Evolutionary conservation across 1,140 invertebrate genomes (phyloP).

Genomic region (Brachionus asplanchnoidis): DNA sequence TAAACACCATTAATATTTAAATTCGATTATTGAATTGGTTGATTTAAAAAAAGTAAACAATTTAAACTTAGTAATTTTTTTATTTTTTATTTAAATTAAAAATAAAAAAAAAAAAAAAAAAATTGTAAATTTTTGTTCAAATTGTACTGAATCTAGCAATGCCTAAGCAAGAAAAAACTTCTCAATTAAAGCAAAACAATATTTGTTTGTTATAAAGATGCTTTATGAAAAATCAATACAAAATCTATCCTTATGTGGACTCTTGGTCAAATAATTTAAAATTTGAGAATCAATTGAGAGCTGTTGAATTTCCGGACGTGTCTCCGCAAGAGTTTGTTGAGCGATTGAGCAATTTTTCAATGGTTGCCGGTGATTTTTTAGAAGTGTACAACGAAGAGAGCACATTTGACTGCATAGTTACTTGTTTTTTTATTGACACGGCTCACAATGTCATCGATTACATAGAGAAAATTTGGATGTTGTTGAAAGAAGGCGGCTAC

Average conservation of each 20-base stretch:
- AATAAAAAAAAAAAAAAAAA: no score
- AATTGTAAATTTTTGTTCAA: no score
- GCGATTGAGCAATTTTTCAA: conserved; percentile 69
- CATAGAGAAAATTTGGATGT: conserved; percentile 85
- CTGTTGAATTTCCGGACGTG: conserved; percentile 81
- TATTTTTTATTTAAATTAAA: no score
- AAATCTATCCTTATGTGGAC: conserved; percentile 86
- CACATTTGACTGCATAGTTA: conserved; percentile 88
- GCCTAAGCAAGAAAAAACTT: no score
- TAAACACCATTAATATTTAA: no score
- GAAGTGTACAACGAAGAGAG: conserved; percentile 63
- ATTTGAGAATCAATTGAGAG: conserved; percentile 71
- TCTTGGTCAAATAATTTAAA: conserved; percentile 82
- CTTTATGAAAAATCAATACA: conserved; percentile 61
- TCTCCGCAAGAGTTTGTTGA: conserved; percentile 63
- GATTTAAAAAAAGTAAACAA: no score
- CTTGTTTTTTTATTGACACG: conserved; percentile 97
- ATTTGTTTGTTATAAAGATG: conserved; percentile 57
- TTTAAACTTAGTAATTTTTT: no score
- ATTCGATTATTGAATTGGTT: no score
- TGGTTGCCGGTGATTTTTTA: conserved; percentile 88
- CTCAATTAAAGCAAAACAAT: no score
- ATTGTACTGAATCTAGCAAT: no score
- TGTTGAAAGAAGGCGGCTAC: conserved; percentile 71
- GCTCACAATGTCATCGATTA: conserved; percentile 90